Evolutionary conservation across 2,888 invertebrate genomes (phyloP), one percentile per base, ranked within the genome.

Genomic region (Timandra comae): DNA sequence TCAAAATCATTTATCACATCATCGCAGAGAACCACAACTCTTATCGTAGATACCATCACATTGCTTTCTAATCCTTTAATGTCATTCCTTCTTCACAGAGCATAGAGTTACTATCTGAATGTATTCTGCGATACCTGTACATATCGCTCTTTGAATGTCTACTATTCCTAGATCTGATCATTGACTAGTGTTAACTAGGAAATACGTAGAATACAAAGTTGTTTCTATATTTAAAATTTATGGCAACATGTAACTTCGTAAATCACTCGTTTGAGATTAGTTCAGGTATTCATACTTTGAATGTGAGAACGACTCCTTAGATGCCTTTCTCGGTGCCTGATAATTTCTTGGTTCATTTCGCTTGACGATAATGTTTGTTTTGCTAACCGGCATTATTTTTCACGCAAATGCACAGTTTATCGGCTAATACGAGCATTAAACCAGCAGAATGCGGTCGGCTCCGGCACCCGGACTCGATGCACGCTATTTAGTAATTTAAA

Each of bases 401-500:
- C 67, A 68, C 64, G 54, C 57, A 70, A 74, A 67, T 63, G 58
- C 63, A 63, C 60, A 62, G 60, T 67, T 69, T 68, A 72, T 67
- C 63, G 53, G 52, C 56, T 65, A 64, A 66, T 65, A 65, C 58
- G 56, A 60, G 59, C 61, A 63, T 64, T 69, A 70, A 60, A 54
- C 48, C 45, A 41, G 49, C 52, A 67, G 61, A 70, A 72, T 65
- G 69, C 59, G 57, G 68, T 52, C 61, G 56, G 46, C 39, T 52
- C 52, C 38, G 43, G 55, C 51, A 49, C 46, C 50, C 43, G 41
- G 40, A 11, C 29, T 21, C 27, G 11, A 34, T 53, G 57, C 74
- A 75, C 68, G 72, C 72, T 48, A 74, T 75, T 71, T 66, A 65
- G 68, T 72, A 58, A 74, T 74, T 73, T 67, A 74, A 53, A 46